These are phyloP conservation scores for Ictidomys tridecemlineatus DNA, from an alignment of 2,113 vertebrate genomes.

Conservation along the genomic window DNA sequence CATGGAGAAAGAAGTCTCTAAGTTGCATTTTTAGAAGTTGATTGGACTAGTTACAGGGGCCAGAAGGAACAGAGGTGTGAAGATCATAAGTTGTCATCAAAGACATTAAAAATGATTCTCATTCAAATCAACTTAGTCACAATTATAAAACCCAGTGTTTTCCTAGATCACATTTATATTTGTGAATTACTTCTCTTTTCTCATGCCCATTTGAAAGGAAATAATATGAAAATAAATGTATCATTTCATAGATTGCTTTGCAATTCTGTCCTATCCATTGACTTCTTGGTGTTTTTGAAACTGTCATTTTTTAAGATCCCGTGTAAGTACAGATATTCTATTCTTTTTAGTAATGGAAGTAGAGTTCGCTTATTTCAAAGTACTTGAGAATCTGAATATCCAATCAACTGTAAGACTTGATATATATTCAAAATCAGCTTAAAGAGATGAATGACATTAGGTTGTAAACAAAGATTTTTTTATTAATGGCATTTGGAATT, in stretches of 20 bases:
- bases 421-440: background rate
- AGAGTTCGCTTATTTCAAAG: background rate
- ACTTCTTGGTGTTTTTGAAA: background rate
- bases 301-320: background rate
- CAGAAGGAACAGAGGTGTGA: background rate
- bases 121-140: background rate
- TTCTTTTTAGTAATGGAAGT: background rate
- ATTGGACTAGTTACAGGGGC: background rate
- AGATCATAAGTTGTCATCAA: background rate
- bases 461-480: slow-evolving; percentile 1
- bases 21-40: background rate
- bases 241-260: background rate
- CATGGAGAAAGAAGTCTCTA: background rate
- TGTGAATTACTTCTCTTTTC: background rate
- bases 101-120: background rate
- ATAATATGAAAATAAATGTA: background rate
- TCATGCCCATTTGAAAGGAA: background rate
- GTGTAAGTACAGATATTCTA: background rate
- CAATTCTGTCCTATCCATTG: background rate
- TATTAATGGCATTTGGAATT: background rate
- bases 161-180: background rate
- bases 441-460: background rate
- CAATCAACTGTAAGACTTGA: background rate
- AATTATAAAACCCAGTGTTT: background rate
- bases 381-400: background rate